A percentile compares a stretch with the other conserved stretches of the same genome.
Evolutionary conservation across 2,888 invertebrate species (phyloP).

Genomic region (Eilema sororculum): DNA sequence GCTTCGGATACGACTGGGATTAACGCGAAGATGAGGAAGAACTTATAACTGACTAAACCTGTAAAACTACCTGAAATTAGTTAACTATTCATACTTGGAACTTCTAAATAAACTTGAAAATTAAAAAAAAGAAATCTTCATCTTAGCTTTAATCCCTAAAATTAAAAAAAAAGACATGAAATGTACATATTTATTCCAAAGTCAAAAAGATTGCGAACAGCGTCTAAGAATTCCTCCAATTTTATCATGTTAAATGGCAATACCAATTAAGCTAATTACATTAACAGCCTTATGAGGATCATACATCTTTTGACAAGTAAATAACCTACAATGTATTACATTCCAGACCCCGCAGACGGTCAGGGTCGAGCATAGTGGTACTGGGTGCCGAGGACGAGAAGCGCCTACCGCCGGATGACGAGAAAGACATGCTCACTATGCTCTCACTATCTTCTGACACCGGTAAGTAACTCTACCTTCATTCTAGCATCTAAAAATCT

Average conservation of each 20-base stretch:
- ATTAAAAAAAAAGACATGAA: no score
- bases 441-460: slow-evolving; percentile 89
- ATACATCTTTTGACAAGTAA: neutral
- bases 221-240: no score
- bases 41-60: no score
- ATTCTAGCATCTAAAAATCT: neutral
- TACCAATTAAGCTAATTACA: neutral
- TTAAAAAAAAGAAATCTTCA: no score
- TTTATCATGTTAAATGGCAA: neutral
- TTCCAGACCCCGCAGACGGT: slow-evolving; percentile 93
- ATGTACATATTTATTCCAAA: no score
- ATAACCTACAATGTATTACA: slow-evolving; percentile 6
- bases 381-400: slow-evolving; percentile 91
- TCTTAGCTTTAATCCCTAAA: no score
- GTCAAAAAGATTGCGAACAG: no score
- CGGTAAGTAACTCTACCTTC: slow-evolving; percentile 71
- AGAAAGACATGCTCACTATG: slow-evolving; percentile 93
- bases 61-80: no score
- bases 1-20: no score
- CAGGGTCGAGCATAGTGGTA: slow-evolving; percentile 93
- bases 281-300: neutral
- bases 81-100: no score
- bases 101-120: no score
- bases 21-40: no score
- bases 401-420: slow-evolving; percentile 86